Evolutionary conservation across 2,888 invertebrate genomes (phyloP).

Genomic region (Patella caerulea): DNA sequence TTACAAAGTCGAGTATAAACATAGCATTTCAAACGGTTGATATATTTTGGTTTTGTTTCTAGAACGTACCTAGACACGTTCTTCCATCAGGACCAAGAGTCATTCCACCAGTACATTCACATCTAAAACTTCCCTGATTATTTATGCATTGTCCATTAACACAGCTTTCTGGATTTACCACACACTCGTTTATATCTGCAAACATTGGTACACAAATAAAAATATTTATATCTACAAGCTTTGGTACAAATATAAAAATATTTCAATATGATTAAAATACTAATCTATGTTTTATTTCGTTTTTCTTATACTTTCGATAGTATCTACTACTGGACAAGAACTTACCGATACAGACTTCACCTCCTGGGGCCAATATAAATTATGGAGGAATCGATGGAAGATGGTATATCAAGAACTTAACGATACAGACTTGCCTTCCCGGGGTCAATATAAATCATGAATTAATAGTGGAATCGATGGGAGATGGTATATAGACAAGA

Average conservation of each 20-base stretch:
- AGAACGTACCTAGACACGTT: slow-evolving; percentile 80
- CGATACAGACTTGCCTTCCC: slow-evolving; percentile 84
- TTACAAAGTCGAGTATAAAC: no score
- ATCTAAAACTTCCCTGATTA: slow-evolving; percentile 86
- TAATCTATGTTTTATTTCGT: no score
- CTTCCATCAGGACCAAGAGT: slow-evolving; percentile 86
- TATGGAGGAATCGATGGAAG: no score
- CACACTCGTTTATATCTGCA: slow-evolving; percentile 86
- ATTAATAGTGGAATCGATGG: no score
- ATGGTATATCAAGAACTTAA: slow-evolving; percentile 69
- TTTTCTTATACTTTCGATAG: no score
- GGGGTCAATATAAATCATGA: slow-evolving; percentile 79
- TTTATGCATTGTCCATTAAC: slow-evolving; percentile 85
- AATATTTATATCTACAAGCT: slow-evolving; percentile 76
- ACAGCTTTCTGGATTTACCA: slow-evolving; percentile 79
- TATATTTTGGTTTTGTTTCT: no score
- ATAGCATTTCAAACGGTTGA: no score
- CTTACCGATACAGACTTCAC: slow-evolving; percentile 83
- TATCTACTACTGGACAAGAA: no score
- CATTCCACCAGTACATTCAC: slow-evolving; percentile 86
- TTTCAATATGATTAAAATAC: no score
- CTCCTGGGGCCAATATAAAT: slow-evolving; percentile 81
- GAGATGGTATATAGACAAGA: neutral
- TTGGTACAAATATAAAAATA: slow-evolving; percentile 14
- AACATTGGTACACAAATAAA: slow-evolving; percentile 34